phyloP scores from a whole-genome alignment of 2,888 invertebrate genomes.

The Polydrusus tereticollis region DNA sequence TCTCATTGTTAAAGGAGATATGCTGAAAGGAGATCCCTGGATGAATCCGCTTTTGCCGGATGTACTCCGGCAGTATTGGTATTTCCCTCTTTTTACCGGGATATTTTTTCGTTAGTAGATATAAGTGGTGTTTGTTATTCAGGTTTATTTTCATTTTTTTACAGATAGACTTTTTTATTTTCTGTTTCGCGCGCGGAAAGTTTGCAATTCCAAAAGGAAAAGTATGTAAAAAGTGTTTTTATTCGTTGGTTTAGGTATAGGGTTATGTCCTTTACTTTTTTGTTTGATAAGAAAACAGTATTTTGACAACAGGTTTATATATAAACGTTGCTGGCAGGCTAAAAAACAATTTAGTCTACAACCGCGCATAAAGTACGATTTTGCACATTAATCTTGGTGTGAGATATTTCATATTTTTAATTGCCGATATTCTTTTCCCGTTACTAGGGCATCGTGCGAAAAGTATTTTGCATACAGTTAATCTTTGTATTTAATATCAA shows the following conservation, averaged over 20 bases:
- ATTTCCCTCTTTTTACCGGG: slow-evolving; percentile 61
- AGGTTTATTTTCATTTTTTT: slow-evolving; percentile 59
- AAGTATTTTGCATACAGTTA: no score
- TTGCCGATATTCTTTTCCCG: no score
- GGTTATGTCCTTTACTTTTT: slow-evolving; percentile 6
- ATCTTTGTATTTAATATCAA: no score
- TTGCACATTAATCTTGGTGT: no score
- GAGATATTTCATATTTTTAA: no score
- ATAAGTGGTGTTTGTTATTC: slow-evolving; percentile 64
- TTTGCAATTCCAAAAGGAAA: slow-evolving; percentile 33
- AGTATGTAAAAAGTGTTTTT: slow-evolving; percentile 45
- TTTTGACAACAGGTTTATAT: not conserved
- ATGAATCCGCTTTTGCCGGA: slow-evolving; percentile 50
- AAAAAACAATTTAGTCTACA: no score
- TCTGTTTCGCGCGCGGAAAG: slow-evolving; percentile 34
- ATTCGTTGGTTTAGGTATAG: slow-evolving; percentile 17
- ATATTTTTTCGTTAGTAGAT: slow-evolving; percentile 62
- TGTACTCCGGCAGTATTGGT: slow-evolving; percentile 61
- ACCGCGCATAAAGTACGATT: no score
- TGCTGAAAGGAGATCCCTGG: slow-evolving; percentile 34
- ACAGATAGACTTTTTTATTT: slow-evolving; percentile 49
- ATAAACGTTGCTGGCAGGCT: not conserved
- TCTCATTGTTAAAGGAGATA: slow-evolving; percentile 57
- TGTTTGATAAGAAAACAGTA: not conserved
- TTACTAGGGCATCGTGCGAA: no score